These are phyloP conservation scores for Crotalus tigris DNA, from an alignment of 2,113 vertebrate genomes.

Conservation along the genomic window DNA sequence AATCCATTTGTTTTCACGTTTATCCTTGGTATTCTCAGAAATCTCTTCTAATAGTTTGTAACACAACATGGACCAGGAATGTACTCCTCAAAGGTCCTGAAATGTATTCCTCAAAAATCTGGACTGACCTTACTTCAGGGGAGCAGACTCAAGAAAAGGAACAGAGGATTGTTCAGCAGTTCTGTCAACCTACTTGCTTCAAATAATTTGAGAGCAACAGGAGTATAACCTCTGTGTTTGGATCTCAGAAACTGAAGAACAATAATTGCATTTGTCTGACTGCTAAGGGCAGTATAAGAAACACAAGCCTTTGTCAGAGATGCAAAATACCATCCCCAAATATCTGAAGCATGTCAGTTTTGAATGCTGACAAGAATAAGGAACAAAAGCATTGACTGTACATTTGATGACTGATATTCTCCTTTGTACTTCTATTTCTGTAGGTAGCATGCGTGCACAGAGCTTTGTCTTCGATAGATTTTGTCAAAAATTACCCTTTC, in stretches of 20 bases:
- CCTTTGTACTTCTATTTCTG: not conserved
- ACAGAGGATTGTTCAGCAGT: not conserved
- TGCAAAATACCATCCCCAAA: not conserved
- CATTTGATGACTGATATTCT: not conserved
- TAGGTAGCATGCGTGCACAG: not conserved
- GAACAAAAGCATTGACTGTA: not conserved
- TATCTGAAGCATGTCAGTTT: not conserved
- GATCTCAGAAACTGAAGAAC: not conserved
- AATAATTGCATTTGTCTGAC: not conserved
- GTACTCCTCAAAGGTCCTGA: not conserved
- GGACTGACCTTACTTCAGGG: not conserved
- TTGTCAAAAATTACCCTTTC: not conserved
- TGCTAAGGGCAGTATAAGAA: not conserved
- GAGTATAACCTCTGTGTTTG: not conserved
- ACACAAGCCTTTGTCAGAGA: not conserved
- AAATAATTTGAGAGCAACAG: not conserved
- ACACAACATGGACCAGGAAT: not conserved
- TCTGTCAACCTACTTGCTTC: not conserved
- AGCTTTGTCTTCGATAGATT: not conserved
- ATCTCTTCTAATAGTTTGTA: not conserved
- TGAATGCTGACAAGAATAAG: not conserved
- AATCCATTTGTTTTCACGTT: not conserved
- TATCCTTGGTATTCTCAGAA: not conserved
- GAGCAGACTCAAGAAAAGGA: not conserved
- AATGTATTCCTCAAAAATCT: not conserved